A percentile compares a stretch with the other conserved stretches of the same genome.
phyloP scores from a whole-genome alignment of 2,797 vertebrate genomes.

The Diceros bicornis region DNA sequence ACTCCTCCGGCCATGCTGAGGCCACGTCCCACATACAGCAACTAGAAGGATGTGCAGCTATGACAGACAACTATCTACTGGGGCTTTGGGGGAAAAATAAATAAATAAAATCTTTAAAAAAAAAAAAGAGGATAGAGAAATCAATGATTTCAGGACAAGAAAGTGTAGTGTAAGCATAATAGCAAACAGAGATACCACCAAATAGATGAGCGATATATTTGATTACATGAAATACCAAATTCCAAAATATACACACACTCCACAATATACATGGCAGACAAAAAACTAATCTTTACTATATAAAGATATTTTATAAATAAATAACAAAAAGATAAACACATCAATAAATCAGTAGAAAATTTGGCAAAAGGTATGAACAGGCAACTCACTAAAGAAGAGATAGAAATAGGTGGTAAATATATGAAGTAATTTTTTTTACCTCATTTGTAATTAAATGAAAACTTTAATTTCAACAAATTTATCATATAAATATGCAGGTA shows the following conservation, averaged over 20 bases:
- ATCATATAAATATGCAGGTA: background rate
- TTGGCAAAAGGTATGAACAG: background rate
- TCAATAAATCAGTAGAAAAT: slow-evolving; percentile 30
- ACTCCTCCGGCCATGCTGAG: too few species aligned
- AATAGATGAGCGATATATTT: background rate
- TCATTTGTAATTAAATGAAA: slow-evolving; percentile 15
- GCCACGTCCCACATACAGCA: too few species aligned
- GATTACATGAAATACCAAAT: slow-evolving; percentile 1
- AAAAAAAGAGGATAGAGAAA: background rate
- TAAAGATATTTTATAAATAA: slow-evolving; percentile 33
- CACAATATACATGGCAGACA: background rate
- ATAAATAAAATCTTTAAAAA: too few species aligned
- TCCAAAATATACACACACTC: background rate
- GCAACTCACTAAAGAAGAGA: background rate
- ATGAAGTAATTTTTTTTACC: background rate
- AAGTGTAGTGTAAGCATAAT: background rate
- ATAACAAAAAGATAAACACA: background rate
- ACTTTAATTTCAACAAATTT: slow-evolving; percentile 10
- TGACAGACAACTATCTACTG: too few species aligned
- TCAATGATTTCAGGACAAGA: background rate
- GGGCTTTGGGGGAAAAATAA: too few species aligned
- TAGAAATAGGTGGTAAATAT: background rate
- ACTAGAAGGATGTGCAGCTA: too few species aligned
- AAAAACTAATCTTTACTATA: background rate
- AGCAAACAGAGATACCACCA: background rate